Conservation (phyloP, 2,797 vertebrate species). For the Syngnathus rostellatus region DNA sequence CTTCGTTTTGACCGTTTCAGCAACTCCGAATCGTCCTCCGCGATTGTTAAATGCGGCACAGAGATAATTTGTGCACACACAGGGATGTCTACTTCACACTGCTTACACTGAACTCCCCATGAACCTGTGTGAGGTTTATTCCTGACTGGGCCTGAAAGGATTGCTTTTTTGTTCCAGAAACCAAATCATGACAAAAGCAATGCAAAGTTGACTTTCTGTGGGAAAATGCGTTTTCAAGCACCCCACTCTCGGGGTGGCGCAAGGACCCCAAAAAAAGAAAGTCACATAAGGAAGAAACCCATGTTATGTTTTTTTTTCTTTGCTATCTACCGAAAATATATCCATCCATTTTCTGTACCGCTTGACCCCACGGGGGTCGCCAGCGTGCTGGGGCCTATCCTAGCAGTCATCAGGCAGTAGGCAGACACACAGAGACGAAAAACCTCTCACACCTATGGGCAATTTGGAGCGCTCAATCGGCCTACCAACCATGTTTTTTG, state of each 20-base stretch:
- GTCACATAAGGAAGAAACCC: background rate
- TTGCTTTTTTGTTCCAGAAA: background rate
- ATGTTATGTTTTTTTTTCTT: too few relatives aligned
- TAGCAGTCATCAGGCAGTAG: too few relatives aligned
- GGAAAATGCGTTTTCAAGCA: background rate
- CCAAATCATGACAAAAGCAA: background rate
- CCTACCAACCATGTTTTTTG: too few relatives aligned
- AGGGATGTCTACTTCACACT: background rate
- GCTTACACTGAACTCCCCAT: background rate
- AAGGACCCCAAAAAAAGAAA: background rate
- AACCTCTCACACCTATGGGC: too few relatives aligned
- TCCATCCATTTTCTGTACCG: too few relatives aligned
- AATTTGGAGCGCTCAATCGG: too few relatives aligned
- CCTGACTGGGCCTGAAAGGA: background rate
- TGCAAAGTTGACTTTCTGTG: background rate
- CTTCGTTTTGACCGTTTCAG: constrained; percentile 16
- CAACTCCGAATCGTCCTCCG: background rate
- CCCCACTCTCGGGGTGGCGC: background rate
- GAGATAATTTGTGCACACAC: background rate
- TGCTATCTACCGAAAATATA: too few relatives aligned
- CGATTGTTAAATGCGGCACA: background rate
- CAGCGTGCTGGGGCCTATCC: too few relatives aligned
- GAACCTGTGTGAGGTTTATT: background rate
- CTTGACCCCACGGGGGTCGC: too few relatives aligned
- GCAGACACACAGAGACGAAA: too few relatives aligned